A percentile compares a stretch with the other conserved stretches of the same genome.
phyloP scores from a whole-genome alignment of 2,888 invertebrate genomes.

The Drosophila bunnanda region DNA sequence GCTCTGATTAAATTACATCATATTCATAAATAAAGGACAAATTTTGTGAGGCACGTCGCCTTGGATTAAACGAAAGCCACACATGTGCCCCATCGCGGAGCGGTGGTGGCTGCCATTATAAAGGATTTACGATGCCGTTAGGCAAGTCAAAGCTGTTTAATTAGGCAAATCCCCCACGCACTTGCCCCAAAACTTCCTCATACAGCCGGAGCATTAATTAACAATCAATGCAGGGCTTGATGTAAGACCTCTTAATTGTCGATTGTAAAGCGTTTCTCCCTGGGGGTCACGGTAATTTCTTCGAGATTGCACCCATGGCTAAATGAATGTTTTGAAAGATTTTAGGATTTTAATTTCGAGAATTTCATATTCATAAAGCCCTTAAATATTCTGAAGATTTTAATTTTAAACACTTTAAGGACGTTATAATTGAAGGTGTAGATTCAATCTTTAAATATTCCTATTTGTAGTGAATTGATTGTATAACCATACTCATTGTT shows the following conservation, averaged over 20 bases:
- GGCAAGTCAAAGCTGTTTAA: constrained; percentile 63
- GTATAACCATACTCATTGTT: background rate
- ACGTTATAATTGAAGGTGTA: background rate
- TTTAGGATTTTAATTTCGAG: background rate
- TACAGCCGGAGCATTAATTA: constrained; percentile 36
- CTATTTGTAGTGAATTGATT: background rate
- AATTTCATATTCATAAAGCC: too few relatives aligned
- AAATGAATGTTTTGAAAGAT: background rate
- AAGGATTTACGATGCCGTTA: constrained; percentile 72
- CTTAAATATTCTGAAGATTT: too few relatives aligned
- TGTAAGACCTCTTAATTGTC: constrained; percentile 42
- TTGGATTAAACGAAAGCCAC: constrained; percentile 45
- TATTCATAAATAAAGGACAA: constrained; percentile 77
- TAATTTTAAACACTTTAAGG: background rate
- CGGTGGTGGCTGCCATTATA: constrained; percentile 66
- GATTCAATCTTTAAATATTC: background rate
- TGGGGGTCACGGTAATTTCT: background rate
- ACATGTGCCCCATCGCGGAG: constrained; percentile 18
- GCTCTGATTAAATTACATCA: constrained; percentile 53
- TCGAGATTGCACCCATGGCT: background rate
- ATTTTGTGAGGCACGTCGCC: constrained; percentile 58
- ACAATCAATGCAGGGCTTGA: constrained; percentile 43
- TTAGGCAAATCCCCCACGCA: constrained; percentile 49
- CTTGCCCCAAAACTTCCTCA: constrained; percentile 18
- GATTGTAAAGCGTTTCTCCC: constrained; percentile 37